These are phyloP conservation scores for Glyphotaelius pellucidus DNA, from an alignment of 2,888 invertebrate genomes.

Conservation along the genomic window DNA sequence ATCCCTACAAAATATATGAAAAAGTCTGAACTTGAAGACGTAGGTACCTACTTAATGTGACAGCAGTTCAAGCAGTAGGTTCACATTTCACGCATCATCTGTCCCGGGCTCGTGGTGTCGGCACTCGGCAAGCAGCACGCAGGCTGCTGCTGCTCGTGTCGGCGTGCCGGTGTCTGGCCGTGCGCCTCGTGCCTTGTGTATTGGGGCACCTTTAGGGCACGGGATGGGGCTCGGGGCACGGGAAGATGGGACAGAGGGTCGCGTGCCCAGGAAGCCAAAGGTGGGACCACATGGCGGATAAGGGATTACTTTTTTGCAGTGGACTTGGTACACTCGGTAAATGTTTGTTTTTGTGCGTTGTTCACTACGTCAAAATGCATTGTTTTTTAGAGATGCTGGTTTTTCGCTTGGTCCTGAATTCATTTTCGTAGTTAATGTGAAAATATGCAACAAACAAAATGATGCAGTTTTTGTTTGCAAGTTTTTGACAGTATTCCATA, in stretches of 20 bases:
- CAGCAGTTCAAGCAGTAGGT: slow-evolving; percentile 43
- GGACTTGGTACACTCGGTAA: slow-evolving; percentile 9
- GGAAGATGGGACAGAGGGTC: slow-evolving; percentile 52
- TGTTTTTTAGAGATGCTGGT: not conserved
- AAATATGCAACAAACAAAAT: too few species aligned
- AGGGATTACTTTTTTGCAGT: slow-evolving; percentile 33
- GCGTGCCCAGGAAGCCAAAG: slow-evolving; percentile 64
- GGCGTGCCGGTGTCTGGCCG: not conserved
- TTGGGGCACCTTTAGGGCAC: slow-evolving; percentile 1
- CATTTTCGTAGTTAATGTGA: too few species aligned
- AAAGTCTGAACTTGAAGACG: not conserved
- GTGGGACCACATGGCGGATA: slow-evolving; percentile 56
- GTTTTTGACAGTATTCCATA: too few species aligned
- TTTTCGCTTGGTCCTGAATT: not conserved
- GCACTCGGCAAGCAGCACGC: not conserved
- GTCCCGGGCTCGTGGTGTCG: slow-evolving; percentile 13
- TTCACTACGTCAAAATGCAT: not conserved
- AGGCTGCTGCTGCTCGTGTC: not conserved
- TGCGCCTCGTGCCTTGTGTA: not conserved
- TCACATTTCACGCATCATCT: slow-evolving; percentile 62
- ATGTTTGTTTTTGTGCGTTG: not conserved
- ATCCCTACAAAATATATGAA: not conserved
- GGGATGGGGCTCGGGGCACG: not conserved
- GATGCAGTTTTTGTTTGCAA: too few species aligned
- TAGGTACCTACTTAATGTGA: not conserved